Conservation (phyloP, 2,888 invertebrate species). For the Argynnis bischoffii region DNA sequence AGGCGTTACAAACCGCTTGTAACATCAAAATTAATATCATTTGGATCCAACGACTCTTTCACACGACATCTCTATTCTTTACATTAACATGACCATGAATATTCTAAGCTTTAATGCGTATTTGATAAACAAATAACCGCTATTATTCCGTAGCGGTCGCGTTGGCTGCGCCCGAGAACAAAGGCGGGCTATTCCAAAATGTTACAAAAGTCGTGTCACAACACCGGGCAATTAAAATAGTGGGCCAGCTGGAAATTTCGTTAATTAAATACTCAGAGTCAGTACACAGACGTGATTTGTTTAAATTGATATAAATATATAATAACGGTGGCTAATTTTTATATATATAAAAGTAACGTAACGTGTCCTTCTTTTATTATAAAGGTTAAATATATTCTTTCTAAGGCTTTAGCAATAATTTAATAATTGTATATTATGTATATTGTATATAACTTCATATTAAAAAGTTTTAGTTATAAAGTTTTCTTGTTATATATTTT, state of each 20-base stretch:
- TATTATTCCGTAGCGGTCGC: conserved; percentile 52
- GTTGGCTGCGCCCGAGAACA: conserved; percentile 70
- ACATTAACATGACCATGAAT: conserved; percentile 56
- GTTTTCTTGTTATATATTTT: not conserved
- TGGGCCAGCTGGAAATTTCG: conserved; percentile 79
- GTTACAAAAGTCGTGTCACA: conserved; percentile 78
- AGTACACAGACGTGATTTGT: conserved; percentile 68
- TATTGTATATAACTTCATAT: no score
- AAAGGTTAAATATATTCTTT: not conserved
- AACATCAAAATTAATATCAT: conserved; percentile 74
- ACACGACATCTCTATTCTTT: conserved; percentile 78
- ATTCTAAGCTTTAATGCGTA: conserved; percentile 65
- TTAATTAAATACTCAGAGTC: conserved; percentile 70
- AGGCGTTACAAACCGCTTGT: conserved; percentile 63
- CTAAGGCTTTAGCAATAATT: no score
- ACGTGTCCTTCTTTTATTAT: not conserved
- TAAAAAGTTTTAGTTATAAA: no score
- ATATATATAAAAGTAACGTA: not conserved
- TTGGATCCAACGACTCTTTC: conserved; percentile 68
- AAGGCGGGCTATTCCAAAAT: conserved; percentile 74
- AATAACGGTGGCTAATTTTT: conserved; percentile 21
- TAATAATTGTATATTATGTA: no score
- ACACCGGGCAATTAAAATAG: conserved; percentile 78
- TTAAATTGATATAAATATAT: conserved; percentile 46
- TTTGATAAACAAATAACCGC: conserved; percentile 79